phyloP scores from a whole-genome alignment of 1,140 invertebrate species.

The Leucophenga varia region DNA sequence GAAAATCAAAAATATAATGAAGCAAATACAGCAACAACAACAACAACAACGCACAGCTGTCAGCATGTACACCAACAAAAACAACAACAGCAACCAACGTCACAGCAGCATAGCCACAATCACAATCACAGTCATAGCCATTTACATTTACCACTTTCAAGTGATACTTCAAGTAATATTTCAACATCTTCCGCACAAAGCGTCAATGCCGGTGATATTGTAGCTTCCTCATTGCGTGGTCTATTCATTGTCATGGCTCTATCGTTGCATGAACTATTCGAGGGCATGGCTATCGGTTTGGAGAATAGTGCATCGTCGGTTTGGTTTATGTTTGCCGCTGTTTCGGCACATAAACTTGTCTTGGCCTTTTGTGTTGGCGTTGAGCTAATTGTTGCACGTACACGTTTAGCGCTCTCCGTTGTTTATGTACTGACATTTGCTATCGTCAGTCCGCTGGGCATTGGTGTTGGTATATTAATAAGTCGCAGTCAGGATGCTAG shows the following conservation, averaged over 20 bases:
- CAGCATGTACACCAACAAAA: conserved; percentile 13
- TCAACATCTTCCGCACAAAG: no score
- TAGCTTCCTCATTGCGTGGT: conserved; percentile 70
- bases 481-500: conserved; percentile 62
- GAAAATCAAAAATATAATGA: conserved; percentile 37
- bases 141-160: conserved; percentile 55
- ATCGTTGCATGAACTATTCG: conserved; percentile 88
- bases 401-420: conserved; percentile 63
- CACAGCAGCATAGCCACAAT: conserved; percentile 44
- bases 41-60: conserved; percentile 16
- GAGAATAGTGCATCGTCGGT: conserved; percentile 69
- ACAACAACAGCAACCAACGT: conserved; percentile 7
- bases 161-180: no score
- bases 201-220: conserved; percentile 59
- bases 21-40: conserved; percentile 5
- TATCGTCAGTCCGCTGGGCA: conserved; percentile 77
- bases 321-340: conserved; percentile 81
- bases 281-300: conserved; percentile 86
- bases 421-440: conserved; percentile 77
- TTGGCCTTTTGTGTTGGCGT: conserved; percentile 85
- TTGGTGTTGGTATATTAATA: conserved; percentile 69
- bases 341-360: conserved; percentile 86
- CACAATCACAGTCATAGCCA: conserved; percentile 55
- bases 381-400: conserved; percentile 71
- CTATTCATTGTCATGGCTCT: conserved; percentile 82